Evolutionary conservation across 2,797 vertebrate species (phyloP).

Genomic region (Vultur gryphus): DNA sequence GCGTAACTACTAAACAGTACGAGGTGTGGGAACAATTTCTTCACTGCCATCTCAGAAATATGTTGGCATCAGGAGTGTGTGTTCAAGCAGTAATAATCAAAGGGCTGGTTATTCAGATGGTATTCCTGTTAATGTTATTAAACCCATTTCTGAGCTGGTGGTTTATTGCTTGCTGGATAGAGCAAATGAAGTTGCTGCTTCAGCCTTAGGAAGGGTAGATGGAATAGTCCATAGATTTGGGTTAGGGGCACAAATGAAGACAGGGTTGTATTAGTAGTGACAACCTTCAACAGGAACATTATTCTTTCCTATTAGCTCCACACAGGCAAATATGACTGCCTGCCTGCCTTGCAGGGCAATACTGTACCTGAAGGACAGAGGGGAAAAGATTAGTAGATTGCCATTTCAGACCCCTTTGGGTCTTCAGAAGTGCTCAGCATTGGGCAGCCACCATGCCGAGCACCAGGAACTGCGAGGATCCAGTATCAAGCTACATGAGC

Average conservation of each 20-base stretch:
- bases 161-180: not conserved
- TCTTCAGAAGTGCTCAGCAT: not conserved
- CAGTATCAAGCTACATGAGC: not conserved
- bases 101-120: not conserved
- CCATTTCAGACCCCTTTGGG: not conserved
- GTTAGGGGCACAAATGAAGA: not conserved
- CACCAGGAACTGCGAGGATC: not conserved
- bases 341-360: not conserved
- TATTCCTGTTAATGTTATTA: not conserved
- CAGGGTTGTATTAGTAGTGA: not conserved
- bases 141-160: not conserved
- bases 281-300: not conserved
- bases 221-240: not conserved
- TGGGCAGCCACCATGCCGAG: rapidly evolving
- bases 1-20: rapidly evolving
- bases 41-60: not conserved
- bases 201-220: not conserved
- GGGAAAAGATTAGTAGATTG: not conserved
- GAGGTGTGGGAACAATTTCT: not conserved
- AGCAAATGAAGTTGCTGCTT: not conserved
- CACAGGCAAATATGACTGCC: not conserved
- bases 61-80: not conserved
- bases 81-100: not conserved
- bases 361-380: not conserved
- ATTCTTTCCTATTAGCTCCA: not conserved